Evolutionary conservation across 2,888 invertebrate genomes (phyloP), one percentile per base, ranked within the genome.

Genomic region (Athetis lepigone): DNA sequence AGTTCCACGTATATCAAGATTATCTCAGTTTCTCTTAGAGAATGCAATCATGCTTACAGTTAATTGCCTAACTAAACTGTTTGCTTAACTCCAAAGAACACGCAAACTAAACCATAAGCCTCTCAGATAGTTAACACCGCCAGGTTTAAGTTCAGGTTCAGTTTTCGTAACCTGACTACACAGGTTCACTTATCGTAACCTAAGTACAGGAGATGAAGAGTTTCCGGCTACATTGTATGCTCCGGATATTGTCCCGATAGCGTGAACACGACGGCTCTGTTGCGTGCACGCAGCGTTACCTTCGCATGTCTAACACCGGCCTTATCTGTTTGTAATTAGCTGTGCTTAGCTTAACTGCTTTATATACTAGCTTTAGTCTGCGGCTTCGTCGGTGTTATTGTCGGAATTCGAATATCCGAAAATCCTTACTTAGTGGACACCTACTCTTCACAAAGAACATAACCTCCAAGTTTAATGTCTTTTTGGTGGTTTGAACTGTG

Each of bases 181-280:
- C 51, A 77, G 29, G 65, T 67, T 58, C 27, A 55, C 33, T 61
- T 68, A 62, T 50, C 66, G 36, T 42, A 54, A 72, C 49, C 52
- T 56, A 60, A 57, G 50, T 56, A 50, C 47, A 63, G 55, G 70
- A 80, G 81, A 79, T 78, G 70, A 75, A 61, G 51, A 55, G 43
- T 66, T 70, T 77, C 70, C 83, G 69, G 50, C 60, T 56, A 70
- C 70, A 66, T 68, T 70, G 57, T 75, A 47, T 58, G 46, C 42
- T 11, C 82, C 82, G 82, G 83, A 82, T 77, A 73, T 80, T 70
- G 71, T 78, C 55, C 46, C 25, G 62, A 69, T 71, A 57, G 54
- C 63, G 73, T 49, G 51, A 62, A 70, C 62, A 58, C 47, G 47
- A 8, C 49, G 57, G 45, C 62, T 46, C 25, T 27, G 70, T 80